Evolutionary conservation across 2,797 vertebrate genomes (phyloP).

Genomic region (Prionace glauca): DNA sequence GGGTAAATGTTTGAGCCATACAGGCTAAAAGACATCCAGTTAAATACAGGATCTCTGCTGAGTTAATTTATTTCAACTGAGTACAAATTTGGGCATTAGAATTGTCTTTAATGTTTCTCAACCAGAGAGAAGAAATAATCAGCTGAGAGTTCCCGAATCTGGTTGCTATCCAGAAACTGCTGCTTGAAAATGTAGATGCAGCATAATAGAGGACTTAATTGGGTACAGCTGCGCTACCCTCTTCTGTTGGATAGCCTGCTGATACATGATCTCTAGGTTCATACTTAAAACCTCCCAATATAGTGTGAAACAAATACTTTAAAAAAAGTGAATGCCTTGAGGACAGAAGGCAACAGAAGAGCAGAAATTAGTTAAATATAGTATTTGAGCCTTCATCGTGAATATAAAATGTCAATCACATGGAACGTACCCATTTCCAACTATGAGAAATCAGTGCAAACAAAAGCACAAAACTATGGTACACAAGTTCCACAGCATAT

Average conservation of each 20-base stretch:
- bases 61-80: not conserved
- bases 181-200: not conserved
- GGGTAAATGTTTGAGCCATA: not conserved
- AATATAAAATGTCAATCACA: not conserved
- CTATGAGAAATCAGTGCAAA: not conserved
- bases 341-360: not conserved
- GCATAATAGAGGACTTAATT: not conserved
- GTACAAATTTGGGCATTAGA: not conserved
- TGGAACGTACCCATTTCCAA: not conserved
- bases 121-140: not conserved
- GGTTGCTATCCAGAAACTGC: not conserved
- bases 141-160: not conserved
- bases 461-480: not conserved
- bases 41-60: not conserved
- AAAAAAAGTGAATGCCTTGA: not conserved
- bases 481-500: not conserved
- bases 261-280: not conserved
- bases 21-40: not conserved
- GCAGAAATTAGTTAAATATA: not conserved
- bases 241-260: not conserved
- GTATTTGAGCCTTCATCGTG: not conserved
- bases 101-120: not conserved
- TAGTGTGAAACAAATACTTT: not conserved
- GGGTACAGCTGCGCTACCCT: no score
- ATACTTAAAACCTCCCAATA: not conserved